Conservation (phyloP, 2,113 vertebrate species). For the Butorides virescens region DNA sequence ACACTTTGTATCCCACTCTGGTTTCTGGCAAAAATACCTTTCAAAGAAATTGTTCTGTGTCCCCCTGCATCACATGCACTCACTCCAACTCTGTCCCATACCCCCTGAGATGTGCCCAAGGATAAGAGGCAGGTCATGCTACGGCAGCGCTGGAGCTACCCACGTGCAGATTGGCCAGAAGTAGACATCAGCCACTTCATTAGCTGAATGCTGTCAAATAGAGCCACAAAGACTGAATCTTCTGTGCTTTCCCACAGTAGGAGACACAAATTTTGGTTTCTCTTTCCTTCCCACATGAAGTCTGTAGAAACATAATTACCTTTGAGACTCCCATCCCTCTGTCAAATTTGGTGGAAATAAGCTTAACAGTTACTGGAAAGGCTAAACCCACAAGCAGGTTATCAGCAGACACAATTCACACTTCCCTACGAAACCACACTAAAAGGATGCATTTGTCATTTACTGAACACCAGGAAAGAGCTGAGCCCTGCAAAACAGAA, state of each 20-base stretch:
- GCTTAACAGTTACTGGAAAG: slow-evolving; percentile 1
- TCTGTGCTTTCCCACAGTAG: neutral
- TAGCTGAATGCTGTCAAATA: neutral
- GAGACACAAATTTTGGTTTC: neutral
- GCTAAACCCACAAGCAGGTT: neutral
- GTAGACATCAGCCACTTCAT: neutral
- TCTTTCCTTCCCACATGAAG: neutral
- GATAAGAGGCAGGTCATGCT: neutral
- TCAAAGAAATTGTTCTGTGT: neutral
- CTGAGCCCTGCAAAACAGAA: neutral
- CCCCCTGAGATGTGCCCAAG: neutral
- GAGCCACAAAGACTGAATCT: neutral
- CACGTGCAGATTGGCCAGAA: neutral
- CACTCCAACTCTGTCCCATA: neutral
- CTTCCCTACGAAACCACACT: slow-evolving; percentile 10
- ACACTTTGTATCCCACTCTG: neutral
- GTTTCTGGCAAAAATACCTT: neutral
- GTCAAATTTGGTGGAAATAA: neutral
- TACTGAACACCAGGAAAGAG: neutral
- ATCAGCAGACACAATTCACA: neutral
- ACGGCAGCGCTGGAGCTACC: neutral
- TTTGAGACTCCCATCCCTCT: neutral
- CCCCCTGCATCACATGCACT: neutral
- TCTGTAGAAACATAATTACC: neutral
- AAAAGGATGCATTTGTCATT: neutral